phyloP scores from a whole-genome alignment of 2,888 invertebrate genomes.

The Rhopalosiphum nymphaeae region DNA sequence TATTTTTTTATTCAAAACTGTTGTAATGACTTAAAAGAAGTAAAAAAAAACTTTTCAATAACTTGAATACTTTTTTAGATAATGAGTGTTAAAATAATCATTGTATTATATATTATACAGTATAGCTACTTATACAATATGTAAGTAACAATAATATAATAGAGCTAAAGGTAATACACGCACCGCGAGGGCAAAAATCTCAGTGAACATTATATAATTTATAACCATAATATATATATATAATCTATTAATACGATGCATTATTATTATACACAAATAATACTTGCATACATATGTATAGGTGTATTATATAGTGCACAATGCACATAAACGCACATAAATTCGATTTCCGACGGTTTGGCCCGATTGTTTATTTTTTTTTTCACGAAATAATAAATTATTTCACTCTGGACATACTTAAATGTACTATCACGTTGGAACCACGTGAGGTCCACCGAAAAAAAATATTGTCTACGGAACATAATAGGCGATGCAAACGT shows the following conservation, averaged over 20 bases:
- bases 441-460: slow-evolving; percentile 34
- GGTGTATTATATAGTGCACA: neutral
- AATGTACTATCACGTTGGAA: neutral
- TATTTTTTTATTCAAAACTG: neutral
- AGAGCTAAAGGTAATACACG: neutral
- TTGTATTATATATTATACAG: neutral
- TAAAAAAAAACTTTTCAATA: neutral
- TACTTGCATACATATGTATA: neutral
- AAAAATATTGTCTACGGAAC: neutral
- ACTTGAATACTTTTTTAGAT: neutral
- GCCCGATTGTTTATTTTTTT: slow-evolving; percentile 25
- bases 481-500: slow-evolving; percentile 41
- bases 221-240: neutral
- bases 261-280: neutral
- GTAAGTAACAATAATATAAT: neutral
- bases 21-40: neutral
- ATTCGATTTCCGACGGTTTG: slow-evolving; percentile 9
- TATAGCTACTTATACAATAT: no score
- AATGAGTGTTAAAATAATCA: neutral
- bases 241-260: neutral
- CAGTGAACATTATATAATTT: neutral
- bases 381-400: slow-evolving; percentile 11
- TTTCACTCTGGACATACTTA: neutral
- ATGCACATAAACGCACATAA: neutral
- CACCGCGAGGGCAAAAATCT: neutral